phyloP scores from a whole-genome alignment of 2,888 invertebrate genomes.

The Nebria brevicollis region DNA sequence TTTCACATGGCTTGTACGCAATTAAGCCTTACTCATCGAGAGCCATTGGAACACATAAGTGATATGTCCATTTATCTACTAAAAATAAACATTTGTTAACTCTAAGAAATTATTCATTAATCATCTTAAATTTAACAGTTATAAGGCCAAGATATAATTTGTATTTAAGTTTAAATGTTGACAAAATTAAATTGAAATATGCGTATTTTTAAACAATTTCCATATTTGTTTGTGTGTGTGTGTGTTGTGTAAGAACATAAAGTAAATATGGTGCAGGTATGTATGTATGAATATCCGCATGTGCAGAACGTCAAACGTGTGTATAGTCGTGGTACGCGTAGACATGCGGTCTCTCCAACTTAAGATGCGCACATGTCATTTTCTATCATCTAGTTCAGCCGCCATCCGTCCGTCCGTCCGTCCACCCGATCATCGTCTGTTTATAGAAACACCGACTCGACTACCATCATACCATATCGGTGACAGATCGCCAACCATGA shows the following conservation, averaged over 20 bases:
- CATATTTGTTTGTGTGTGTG: too few species aligned
- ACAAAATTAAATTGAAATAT: neutral
- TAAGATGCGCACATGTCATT: constrained; percentile 8
- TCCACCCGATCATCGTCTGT: neutral
- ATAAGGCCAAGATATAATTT: too few species aligned
- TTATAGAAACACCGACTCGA: constrained; percentile 8
- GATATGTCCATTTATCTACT: too few species aligned
- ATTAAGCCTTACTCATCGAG: too few species aligned
- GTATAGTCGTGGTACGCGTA: constrained; percentile 1
- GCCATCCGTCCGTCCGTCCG: neutral
- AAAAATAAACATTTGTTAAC: too few species aligned
- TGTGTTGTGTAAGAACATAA: too few species aligned
- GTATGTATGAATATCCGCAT: neutral
- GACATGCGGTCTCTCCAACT: constrained; percentile 7
- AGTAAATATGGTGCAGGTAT: too few species aligned
- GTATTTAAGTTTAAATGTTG: too few species aligned
- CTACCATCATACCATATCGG: constrained; percentile 20
- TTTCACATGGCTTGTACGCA: too few species aligned
- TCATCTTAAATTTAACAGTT: too few species aligned
- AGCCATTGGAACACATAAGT: too few species aligned
- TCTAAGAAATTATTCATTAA: too few species aligned
- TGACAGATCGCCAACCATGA: constrained; percentile 15
- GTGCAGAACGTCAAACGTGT: neutral
- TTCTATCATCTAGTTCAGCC: constrained; percentile 17
- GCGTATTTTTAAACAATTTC: neutral